Evolutionary conservation across 2,113 vertebrate genomes (phyloP), one percentile per base, ranked within the genome.

Genomic region (Chloropsis hardwickii): DNA sequence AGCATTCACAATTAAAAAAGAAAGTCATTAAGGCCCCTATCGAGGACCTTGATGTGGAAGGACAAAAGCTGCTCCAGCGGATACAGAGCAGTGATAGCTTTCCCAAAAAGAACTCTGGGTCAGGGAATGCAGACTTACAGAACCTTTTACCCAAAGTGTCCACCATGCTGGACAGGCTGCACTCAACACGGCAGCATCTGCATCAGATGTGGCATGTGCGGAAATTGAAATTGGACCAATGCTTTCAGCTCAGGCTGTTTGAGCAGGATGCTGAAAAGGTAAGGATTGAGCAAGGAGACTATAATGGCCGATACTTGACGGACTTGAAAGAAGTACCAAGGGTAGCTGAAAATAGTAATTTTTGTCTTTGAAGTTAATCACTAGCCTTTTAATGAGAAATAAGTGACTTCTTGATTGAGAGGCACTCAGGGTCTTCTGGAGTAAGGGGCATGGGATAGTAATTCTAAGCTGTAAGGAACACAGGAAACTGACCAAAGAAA

Each of bases 181-280:
- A 99, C 67, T 98, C 98, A 39, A 99, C 99, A 3, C 98, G 99
- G 19, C 99, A 99, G 97, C 99, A 99, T 95, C 98, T 99, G 96
- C 99, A 99, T 96, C 99, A 99, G 98, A 98, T 99, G 98, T 99
- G 99, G 99, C 99, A 99, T 88, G 98, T 99, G 96, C 97, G 99
- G 95, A 99, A 99, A 84, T 96, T 99, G 95, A 99, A 99, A 97
- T 97, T 99, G 97, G 99, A 99, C 98, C 99, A 99, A 97, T 99
- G 99, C 97, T 99, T 99, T 96, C 99, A 99, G 98, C 98, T 99
- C 79, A 97, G 99, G 77, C 98, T 99, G 66, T 99, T 99, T 81
- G 99, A 99, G 91, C 99, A 99, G 97, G 99, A 99, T 58, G 99
- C 99, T 27, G 99, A 99, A 94, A 99, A 99, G 99, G 99, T 99